Evolutionary conservation across 64 coral and sea anemone genomes (phyloP).

Genomic region (Acropora yongei): DNA sequence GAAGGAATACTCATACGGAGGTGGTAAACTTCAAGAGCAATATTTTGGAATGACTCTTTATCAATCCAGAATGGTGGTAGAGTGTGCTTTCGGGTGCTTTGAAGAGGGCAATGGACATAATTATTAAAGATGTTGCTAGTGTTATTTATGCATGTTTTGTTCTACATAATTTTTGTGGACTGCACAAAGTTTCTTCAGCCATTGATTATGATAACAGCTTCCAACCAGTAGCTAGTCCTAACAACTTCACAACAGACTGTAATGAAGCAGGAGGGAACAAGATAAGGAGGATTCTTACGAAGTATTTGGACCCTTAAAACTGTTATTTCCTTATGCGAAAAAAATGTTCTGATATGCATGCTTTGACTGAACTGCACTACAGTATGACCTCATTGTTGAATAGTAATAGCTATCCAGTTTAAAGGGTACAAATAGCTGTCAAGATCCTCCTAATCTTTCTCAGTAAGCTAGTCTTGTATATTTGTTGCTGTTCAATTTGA

Average conservation of each 20-base stretch:
- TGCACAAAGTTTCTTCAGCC: constrained; percentile 49
- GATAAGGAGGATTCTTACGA: constrained; percentile 6
- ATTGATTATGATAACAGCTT: constrained; percentile 47
- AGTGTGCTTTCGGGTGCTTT: constrained; percentile 9
- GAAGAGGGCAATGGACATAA: constrained; percentile 41
- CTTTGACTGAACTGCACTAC: too few relatives aligned
- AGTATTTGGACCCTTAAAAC: too few relatives aligned
- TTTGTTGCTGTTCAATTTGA: too few relatives aligned
- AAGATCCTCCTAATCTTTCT: too few relatives aligned
- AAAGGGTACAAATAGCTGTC: too few relatives aligned
- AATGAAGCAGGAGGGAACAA: constrained; percentile 67
- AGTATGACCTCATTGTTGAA: too few relatives aligned
- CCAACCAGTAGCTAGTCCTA: constrained; percentile 40
- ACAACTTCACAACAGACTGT: constrained; percentile 58
- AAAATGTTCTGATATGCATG: too few relatives aligned
- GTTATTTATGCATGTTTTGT: too few relatives aligned
- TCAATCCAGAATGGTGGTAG: constrained; percentile 1
- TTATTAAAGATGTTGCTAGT: constrained; percentile 35
- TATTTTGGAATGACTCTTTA: constrained; percentile 33
- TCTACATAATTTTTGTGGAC: constrained; percentile 23
- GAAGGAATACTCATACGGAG: constrained; percentile 24
- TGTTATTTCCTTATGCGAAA: too few relatives aligned
- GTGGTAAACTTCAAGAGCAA: background rate
- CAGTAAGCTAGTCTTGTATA: too few relatives aligned
- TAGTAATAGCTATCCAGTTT: too few relatives aligned